Base-by-base conservation (phyloP, 2,888 invertebrate genomes). In the Melipona bicolor region DNA sequence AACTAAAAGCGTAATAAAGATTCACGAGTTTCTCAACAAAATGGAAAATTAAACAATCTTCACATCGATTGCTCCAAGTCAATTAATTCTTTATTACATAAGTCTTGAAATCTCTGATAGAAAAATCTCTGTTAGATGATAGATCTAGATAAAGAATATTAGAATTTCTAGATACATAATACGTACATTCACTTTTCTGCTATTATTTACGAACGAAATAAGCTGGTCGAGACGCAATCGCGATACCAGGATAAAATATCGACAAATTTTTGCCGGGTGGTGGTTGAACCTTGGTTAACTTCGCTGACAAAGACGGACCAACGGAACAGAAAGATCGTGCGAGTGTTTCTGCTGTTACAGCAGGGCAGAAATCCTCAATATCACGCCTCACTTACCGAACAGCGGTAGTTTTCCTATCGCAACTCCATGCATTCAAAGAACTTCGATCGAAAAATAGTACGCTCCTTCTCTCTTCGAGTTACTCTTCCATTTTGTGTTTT, bases 321-420 rank as follows among this genome's bases (percentile, higher is more conserved):
- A 68, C 76, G 68, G 54, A 71, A 64, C 56, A 64, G 65, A 50
- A 61, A 43, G 68, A 52, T 27, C 79, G n/a, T 72, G 74, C 79
- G 52, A 72, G 81, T 67, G 81, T 83, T 84, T 81, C 79, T 82
- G 88, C 82, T 89, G 87, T 76, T 85, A 74, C 85, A 84, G 84
- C 84, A 84, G 32, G 49, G 54, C 79, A 87, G 79, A 88, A 81
- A 88, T 87, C 81, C 85, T 88, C 85, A 80, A 89, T 89, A 89
- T 89, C 85, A 85, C 79, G 88, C 74, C 62, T 87, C 85, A 67
- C 85, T 89, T 87, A 50, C 62, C 77, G 64, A 73, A 54, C 56
- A 81, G 64, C 79, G 56, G 79, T 77, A 77, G 68, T 68, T 73
- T 71, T 83, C 77, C 83, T 80, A 87, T 83, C 81, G 74, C 36